These are phyloP conservation scores for Nephrotoma flavescens DNA, from an alignment of 2,888 invertebrate species.

Conservation along the genomic window DNA sequence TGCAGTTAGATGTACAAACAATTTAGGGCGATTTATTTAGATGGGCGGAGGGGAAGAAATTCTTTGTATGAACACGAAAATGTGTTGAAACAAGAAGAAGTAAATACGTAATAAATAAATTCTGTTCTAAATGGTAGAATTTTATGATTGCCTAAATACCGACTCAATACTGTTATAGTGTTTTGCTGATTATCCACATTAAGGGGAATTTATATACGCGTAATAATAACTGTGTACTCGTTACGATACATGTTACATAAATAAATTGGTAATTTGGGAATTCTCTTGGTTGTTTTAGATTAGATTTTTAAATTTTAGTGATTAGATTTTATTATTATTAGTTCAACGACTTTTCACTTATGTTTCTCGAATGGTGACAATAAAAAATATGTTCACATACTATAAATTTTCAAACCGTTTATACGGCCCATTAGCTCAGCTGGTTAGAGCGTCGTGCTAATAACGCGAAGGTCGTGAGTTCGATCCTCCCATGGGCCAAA, in stretches of 20 bases:
- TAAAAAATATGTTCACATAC: too few relatives aligned
- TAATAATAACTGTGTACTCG: neutral
- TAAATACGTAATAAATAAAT: neutral
- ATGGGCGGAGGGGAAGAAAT: neutral
- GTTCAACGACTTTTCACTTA: too few relatives aligned
- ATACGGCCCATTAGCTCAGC: slow-evolving; percentile 33
- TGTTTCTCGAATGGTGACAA: too few relatives aligned
- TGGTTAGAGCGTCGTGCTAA: slow-evolving; percentile 36
- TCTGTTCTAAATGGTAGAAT: neutral
- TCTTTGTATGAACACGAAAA: neutral
- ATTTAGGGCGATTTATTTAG: neutral
- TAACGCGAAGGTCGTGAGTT: slow-evolving; percentile 34
- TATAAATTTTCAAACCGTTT: too few relatives aligned
- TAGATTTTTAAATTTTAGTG: too few relatives aligned
- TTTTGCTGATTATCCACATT: neutral
- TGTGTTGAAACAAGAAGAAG: neutral
- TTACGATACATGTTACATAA: neutral
- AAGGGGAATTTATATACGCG: neutral
- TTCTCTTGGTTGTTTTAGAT: too few relatives aligned
- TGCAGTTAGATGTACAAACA: neutral
- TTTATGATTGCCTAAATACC: neutral
- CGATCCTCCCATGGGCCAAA: slow-evolving; percentile 33
- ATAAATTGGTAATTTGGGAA: too few relatives aligned
- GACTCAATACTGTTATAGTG: neutral
- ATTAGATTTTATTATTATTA: too few relatives aligned